Evolutionary conservation across 2,888 invertebrate genomes (phyloP).

Genomic region (Nemotelus nigrinus): DNA sequence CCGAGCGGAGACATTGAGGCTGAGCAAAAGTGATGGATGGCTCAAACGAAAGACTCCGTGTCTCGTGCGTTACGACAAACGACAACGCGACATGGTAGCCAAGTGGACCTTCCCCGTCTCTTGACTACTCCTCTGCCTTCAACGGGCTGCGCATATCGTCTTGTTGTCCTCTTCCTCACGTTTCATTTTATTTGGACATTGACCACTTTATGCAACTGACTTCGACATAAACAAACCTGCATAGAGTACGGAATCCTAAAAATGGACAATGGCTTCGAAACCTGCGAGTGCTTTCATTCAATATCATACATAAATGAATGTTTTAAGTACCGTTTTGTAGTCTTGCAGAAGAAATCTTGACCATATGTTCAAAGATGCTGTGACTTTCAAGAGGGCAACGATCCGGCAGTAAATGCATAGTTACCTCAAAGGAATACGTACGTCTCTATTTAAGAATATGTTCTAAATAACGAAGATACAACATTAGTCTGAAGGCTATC

Average conservation of each 20-base stretch:
- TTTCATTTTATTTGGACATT: slow-evolving; percentile 19
- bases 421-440: too few species aligned
- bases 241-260: slow-evolving; percentile 25
- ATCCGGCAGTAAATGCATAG: too few species aligned
- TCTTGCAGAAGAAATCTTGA: slow-evolving; percentile 3
- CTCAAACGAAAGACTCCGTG: background rate
- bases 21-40: slow-evolving; percentile 1
- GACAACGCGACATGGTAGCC: too few species aligned
- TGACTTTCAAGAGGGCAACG: too few species aligned
- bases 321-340: slow-evolving; percentile 13
- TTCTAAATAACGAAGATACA: too few species aligned
- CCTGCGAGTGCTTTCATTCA: background rate
- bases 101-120: too few species aligned
- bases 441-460: too few species aligned
- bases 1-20: background rate
- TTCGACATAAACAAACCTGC: slow-evolving; percentile 30
- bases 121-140: background rate
- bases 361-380: slow-evolving; percentile 19
- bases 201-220: slow-evolving; percentile 6
- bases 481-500: too few species aligned
- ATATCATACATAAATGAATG: slow-evolving; percentile 21
- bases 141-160: background rate
- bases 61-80: background rate
- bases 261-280: slow-evolving; percentile 26
- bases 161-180: slow-evolving; percentile 2